Evolutionary conservation across 2,888 invertebrate species (phyloP).

Genomic region (Phortica okadai): DNA sequence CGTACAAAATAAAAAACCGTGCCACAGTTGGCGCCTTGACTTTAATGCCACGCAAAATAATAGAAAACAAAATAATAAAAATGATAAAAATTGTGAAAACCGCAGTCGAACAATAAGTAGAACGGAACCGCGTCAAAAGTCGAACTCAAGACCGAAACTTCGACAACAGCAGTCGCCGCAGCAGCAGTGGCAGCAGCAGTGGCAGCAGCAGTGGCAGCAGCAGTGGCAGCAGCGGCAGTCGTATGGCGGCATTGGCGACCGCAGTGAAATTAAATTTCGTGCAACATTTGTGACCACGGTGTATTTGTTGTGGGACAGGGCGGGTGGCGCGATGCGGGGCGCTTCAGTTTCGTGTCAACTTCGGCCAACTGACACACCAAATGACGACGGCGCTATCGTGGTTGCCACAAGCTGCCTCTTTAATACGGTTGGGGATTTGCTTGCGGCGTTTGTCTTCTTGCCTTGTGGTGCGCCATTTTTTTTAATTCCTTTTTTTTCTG

Average conservation of each 20-base stretch:
- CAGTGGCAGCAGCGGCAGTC: conserved; percentile 48
- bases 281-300: conserved; percentile 45
- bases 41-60: background rate
- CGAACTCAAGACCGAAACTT: background rate
- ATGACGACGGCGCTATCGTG: conserved; percentile 35
- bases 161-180: background rate
- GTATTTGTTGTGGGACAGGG: background rate
- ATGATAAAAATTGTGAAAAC: background rate
- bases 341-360: conserved; percentile 49
- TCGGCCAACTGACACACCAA: conserved; percentile 58
- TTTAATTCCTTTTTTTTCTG: conserved; percentile 5
- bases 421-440: background rate
- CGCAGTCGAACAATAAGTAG: background rate
- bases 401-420: background rate
- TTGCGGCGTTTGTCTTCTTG: background rate
- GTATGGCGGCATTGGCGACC: conserved; percentile 41
- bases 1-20: conserved; percentile 22
- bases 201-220: background rate
- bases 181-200: background rate
- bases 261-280: conserved; percentile 65
- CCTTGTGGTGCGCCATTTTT: background rate
- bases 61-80: background rate
- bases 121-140: conserved; percentile 1
- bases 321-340: background rate
- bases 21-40: conserved; percentile 23